Conservation (phyloP, 2,888 invertebrate species). For the Eucera pruinosa region DNA sequence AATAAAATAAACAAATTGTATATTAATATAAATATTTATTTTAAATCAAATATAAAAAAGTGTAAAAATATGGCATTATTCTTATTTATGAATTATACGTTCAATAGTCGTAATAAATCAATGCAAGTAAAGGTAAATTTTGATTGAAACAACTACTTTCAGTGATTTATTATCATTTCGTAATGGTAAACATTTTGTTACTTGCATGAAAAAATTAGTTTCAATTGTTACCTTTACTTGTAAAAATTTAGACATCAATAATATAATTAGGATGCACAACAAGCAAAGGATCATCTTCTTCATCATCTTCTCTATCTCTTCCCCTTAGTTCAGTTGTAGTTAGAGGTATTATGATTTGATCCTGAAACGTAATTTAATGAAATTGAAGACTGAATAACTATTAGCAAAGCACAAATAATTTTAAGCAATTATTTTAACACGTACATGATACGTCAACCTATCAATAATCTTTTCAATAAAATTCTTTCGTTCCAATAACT, state of each 20-base stretch:
- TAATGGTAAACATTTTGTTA: background rate
- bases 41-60: slow-evolving; percentile 9
- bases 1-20: background rate
- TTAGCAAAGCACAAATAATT: background rate
- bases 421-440: slow-evolving; percentile 76
- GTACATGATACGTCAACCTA: slow-evolving; percentile 93
- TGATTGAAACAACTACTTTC: background rate
- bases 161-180: background rate
- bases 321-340: slow-evolving; percentile 86
- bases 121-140: slow-evolving; percentile 2
- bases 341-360: slow-evolving; percentile 93
- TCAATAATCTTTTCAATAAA: slow-evolving; percentile 97
- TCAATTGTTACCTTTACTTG: background rate
- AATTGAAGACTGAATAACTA: slow-evolving; percentile 3
- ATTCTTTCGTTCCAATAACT: slow-evolving; percentile 93
- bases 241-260: slow-evolving; percentile 86
- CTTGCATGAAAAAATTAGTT: background rate
- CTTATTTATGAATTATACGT: background rate
- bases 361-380: slow-evolving; percentile 85
- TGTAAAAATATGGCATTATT: slow-evolving; percentile 4
- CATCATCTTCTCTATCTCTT: slow-evolving; percentile 86
- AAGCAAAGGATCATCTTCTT: slow-evolving; percentile 92
- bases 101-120: background rate
- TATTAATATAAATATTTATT: slow-evolving; percentile 42
- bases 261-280: slow-evolving; percentile 99